These are phyloP conservation scores for Timandra comae DNA, from an alignment of 2,888 invertebrate species.

Conservation along the genomic window DNA sequence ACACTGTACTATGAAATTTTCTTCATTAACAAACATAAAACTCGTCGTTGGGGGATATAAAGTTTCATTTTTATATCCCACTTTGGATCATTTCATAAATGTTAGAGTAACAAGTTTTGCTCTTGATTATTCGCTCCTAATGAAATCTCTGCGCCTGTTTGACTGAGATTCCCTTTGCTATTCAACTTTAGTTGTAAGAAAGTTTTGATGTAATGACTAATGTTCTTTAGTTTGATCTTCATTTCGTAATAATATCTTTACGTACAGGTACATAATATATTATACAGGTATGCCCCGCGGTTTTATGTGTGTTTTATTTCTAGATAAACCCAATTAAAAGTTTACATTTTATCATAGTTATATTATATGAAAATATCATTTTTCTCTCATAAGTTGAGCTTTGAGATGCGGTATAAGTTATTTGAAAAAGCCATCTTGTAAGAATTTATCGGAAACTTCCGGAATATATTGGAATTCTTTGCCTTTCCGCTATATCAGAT, in stretches of 20 bases:
- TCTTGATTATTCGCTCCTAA: slow-evolving; percentile 26
- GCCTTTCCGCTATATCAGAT: background rate
- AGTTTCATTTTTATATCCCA: slow-evolving; percentile 41
- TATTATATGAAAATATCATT: too few relatives aligned
- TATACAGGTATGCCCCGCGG: too few relatives aligned
- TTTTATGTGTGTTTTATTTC: too few relatives aligned
- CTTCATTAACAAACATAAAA: slow-evolving; percentile 32
- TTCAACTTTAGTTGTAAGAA: too few relatives aligned
- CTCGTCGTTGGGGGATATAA: slow-evolving; percentile 29
- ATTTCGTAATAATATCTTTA: too few relatives aligned
- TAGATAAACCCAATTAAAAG: too few relatives aligned
- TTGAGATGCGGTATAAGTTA: background rate
- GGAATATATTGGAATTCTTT: slow-evolving; percentile 3
- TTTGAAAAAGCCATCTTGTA: background rate
- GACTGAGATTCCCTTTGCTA: too few relatives aligned
- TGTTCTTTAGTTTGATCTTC: too few relatives aligned
- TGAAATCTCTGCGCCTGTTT: slow-evolving; percentile 23
- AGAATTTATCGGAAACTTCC: slow-evolving; percentile 12
- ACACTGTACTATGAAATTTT: slow-evolving; percentile 30
- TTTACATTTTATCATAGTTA: too few relatives aligned
- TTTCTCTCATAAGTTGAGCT: too few relatives aligned
- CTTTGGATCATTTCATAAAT: slow-evolving; percentile 36
- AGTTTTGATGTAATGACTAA: too few relatives aligned
- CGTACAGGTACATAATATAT: too few relatives aligned
- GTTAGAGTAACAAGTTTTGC: slow-evolving; percentile 30